A percentile compares a stretch with the other conserved stretches of the same genome.
These are phyloP conservation scores for Parotia lawesii DNA, from an alignment of 2,113 vertebrate genomes.

Conservation along the genomic window DNA sequence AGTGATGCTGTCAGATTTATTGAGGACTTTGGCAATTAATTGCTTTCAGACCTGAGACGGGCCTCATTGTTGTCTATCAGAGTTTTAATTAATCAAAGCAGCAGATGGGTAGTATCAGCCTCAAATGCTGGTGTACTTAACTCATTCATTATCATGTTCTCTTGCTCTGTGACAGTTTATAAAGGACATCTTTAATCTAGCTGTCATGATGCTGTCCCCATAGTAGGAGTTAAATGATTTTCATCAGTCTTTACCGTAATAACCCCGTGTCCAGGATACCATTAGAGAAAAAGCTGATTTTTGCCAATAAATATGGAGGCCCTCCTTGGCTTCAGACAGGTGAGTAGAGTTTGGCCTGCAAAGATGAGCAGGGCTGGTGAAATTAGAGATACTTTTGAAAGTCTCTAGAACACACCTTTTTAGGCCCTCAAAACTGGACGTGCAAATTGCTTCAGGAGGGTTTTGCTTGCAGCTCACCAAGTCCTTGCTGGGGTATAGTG, in stretches of 20 bases:
- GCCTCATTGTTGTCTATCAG: slow-evolving; percentile 42
- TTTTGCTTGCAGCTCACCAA: background rate
- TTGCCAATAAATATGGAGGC: background rate
- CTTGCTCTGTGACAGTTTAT: background rate
- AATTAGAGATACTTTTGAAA: background rate
- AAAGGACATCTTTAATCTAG: slow-evolving; percentile 49
- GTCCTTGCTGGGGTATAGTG: background rate
- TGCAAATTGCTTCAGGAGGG: background rate
- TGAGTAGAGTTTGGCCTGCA: background rate
- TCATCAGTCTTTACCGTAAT: slow-evolving; percentile 18
- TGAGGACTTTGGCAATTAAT: slow-evolving; percentile 60
- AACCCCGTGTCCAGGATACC: background rate
- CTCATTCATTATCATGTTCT: slow-evolving; percentile 73
- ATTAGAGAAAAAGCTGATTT: slow-evolving; percentile 2
- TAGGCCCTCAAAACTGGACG: background rate
- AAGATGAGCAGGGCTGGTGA: background rate
- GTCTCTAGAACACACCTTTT: background rate
- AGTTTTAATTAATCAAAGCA: slow-evolving; percentile 73
- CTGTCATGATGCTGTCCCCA: background rate
- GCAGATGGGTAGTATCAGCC: slow-evolving; percentile 70
- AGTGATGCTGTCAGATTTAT: slow-evolving; percentile 17
- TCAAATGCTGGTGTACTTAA: slow-evolving; percentile 67
- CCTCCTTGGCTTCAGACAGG: background rate
- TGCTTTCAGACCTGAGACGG: slow-evolving; percentile 51
- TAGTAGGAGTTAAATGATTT: slow-evolving; percentile 39